Percentiles rank a stretch among this genome's conserved stretches.
phyloP scores from a whole-genome alignment of 2,113 vertebrate genomes.

The Lepus americanus region DNA sequence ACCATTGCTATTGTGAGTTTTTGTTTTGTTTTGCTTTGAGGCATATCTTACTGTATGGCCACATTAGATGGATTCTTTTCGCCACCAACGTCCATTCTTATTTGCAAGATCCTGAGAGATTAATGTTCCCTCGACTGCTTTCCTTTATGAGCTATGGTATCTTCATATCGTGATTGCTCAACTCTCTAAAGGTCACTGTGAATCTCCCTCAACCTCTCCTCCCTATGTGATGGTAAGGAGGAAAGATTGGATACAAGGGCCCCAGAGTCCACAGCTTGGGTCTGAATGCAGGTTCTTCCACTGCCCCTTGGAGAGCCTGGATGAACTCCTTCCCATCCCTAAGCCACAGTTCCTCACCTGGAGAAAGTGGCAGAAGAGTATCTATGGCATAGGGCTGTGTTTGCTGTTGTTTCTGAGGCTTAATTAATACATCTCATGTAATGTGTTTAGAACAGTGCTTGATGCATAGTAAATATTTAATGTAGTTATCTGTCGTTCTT shows the following conservation, averaged over 20 bases:
- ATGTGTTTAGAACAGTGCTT: neutral
- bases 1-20: neutral
- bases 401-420: neutral
- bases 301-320: neutral
- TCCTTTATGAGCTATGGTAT: neutral
- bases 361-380: neutral
- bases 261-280: neutral
- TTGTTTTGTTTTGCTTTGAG: neutral
- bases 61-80: neutral
- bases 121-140: neutral
- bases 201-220: neutral
- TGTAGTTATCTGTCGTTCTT: neutral
- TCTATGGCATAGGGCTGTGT: neutral
- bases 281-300: neutral
- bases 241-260: fast-evolving
- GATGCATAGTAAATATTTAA: conserved; percentile 7
- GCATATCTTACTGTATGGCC: neutral
- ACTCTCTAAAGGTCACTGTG: neutral
- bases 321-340: neutral
- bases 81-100: neutral
- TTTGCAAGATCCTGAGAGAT: neutral
- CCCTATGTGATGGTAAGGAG: neutral
- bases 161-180: neutral
- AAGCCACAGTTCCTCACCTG: neutral
- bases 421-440: conserved; percentile 31